These are phyloP conservation scores for Epinotia ramella DNA, from an alignment of 2,888 invertebrate species.

Conservation along the genomic window DNA sequence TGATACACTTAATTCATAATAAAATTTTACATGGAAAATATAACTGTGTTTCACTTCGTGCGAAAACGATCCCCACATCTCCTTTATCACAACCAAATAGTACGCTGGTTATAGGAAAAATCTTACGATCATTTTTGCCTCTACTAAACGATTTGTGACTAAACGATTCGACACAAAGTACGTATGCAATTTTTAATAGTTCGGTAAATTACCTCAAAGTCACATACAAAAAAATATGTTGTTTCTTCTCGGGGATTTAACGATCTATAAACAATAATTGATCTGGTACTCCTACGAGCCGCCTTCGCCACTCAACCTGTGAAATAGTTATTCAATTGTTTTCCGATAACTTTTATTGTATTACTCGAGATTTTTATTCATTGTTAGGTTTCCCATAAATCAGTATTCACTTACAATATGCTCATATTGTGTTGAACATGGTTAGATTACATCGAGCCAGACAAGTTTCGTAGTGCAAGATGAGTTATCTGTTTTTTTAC, in stretches of 20 bases:
- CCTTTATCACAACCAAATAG: background rate
- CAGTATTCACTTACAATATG: background rate
- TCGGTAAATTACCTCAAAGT: too few species aligned
- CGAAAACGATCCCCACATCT: background rate
- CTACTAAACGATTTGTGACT: too few species aligned
- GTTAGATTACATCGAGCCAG: background rate
- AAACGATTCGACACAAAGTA: too few species aligned
- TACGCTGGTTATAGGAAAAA: too few species aligned
- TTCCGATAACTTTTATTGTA: slow-evolving; percentile 17
- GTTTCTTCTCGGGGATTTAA: too few species aligned
- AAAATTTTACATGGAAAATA: slow-evolving; percentile 3
- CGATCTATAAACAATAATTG: too few species aligned
- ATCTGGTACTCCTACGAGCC: too few species aligned
- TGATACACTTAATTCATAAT: slow-evolving; percentile 3
- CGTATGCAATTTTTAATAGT: too few species aligned
- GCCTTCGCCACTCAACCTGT: background rate
- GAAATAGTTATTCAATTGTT: slow-evolving; percentile 5
- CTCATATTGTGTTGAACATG: background rate
- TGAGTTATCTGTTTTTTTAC: slow-evolving; percentile 29
- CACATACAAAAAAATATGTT: too few species aligned
- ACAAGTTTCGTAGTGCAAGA: background rate
- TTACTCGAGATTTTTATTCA: background rate
- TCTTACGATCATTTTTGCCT: too few species aligned
- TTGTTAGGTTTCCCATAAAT: slow-evolving; percentile 1
- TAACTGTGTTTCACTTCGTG: background rate